These are phyloP conservation scores for Phacellophora camtschatica DNA, from an alignment of 30 jellyfish, hydroid and myxozoan genomes.

Conservation along the genomic window DNA sequence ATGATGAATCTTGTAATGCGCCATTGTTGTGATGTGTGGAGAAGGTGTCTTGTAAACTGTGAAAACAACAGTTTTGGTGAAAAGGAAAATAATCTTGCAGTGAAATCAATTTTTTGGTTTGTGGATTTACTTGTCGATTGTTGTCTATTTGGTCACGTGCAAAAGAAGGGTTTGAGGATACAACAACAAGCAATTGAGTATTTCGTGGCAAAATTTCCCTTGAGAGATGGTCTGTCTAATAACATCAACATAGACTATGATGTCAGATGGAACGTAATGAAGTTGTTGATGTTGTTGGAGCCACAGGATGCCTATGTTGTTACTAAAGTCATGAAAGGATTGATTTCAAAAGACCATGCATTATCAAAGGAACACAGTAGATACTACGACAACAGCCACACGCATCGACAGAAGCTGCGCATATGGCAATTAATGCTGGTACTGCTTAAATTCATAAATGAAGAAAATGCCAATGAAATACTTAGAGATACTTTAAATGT, in stretches of 20 bases:
- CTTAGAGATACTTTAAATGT: conserved; percentile 15
- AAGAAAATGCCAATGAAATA: conserved; percentile 12
- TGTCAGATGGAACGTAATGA: conserved; percentile 45
- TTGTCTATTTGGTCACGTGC: conserved; percentile 83
- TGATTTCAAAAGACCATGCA: conserved; percentile 51
- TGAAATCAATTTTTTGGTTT: background rate
- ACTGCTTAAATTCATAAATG: conserved; percentile 7
- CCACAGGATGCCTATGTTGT: background rate
- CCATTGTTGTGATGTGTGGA: conserved; percentile 59
- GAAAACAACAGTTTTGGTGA: background rate
- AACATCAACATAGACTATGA: conserved; percentile 54
- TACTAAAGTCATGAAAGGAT: conserved; percentile 6
- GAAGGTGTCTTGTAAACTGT: background rate
- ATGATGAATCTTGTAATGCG: conserved; percentile 43
- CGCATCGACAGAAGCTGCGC: conserved; percentile 89
- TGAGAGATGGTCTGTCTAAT: background rate
- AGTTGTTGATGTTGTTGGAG: conserved; percentile 18
- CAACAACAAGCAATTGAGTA: conserved; percentile 20
- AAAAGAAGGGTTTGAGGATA: conserved; percentile 48
- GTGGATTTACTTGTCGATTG: conserved; percentile 57
- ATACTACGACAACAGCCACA: conserved; percentile 73
- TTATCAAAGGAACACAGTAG: conserved; percentile 21
- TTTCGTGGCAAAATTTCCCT: conserved; percentile 5
- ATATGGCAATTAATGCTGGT: conserved; percentile 85
- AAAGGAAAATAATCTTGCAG: background rate